Percentiles rank a stretch among this genome's conserved stretches.
phyloP scores from a whole-genome alignment of 2,888 invertebrate species.

The Thelaira solivaga region DNA sequence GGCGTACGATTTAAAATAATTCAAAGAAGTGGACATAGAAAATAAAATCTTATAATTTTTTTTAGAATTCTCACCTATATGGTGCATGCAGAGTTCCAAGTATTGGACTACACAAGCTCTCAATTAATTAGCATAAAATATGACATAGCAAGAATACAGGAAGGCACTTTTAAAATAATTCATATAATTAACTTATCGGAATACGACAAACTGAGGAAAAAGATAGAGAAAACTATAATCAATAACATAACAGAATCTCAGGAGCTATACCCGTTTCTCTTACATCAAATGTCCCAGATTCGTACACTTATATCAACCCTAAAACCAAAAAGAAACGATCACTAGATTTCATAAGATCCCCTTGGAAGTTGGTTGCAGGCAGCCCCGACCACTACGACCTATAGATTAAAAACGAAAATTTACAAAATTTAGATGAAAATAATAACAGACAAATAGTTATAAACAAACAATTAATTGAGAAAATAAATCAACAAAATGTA shows the following conservation, averaged over 20 bases:
- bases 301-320: background rate
- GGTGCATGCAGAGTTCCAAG: background rate
- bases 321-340: too few relatives aligned
- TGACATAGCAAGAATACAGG: background rate
- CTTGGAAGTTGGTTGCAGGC: too few relatives aligned
- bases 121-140: background rate
- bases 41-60: too few relatives aligned
- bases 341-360: too few relatives aligned
- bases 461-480: too few relatives aligned
- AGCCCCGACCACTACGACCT: too few relatives aligned
- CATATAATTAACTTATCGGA: background rate
- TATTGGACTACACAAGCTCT: conserved; percentile 1
- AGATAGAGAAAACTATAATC: background rate
- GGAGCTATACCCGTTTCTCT: background rate
- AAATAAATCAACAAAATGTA: too few relatives aligned
- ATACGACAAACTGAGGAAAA: background rate
- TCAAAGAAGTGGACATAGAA: too few relatives aligned
- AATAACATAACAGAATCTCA: background rate
- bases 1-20: too few relatives aligned
- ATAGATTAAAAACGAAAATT: too few relatives aligned
- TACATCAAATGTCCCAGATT: background rate
- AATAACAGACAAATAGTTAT: too few relatives aligned
- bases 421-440: too few relatives aligned
- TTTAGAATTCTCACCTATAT: background rate
- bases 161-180: conserved; percentile 7